A percentile compares a stretch with the other conserved stretches of the same genome.
These are phyloP conservation scores for Portevinia maculata DNA, from an alignment of 2,888 invertebrate genomes.

Conservation along the genomic window DNA sequence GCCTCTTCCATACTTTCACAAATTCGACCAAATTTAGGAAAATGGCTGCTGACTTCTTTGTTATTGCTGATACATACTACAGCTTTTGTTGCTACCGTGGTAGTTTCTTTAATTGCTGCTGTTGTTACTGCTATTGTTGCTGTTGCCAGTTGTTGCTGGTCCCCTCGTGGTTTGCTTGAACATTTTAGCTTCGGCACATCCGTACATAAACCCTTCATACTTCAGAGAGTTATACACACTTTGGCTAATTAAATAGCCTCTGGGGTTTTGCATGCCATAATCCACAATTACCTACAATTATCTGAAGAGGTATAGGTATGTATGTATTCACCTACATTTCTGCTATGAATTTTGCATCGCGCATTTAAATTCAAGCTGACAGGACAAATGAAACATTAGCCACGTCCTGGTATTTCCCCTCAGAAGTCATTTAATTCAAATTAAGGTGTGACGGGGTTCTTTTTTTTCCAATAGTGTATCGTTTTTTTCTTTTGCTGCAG, in stretches of 20 bases:
- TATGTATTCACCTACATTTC: not conserved
- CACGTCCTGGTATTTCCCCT: not conserved
- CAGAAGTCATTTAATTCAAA: conserved; percentile 19
- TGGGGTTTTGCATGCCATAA: not conserved
- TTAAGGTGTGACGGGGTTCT: not conserved
- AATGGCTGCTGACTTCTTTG: no score
- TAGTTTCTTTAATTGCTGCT: no score
- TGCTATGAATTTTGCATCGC: not conserved
- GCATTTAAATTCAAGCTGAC: not conserved
- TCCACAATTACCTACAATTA: not conserved
- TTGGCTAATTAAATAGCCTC: not conserved
- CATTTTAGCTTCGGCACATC: no score
- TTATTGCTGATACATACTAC: no score
- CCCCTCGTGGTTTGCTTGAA: no score
- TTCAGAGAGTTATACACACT: not conserved
- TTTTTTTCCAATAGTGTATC: not conserved
- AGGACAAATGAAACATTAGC: not conserved
- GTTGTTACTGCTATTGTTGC: no score
- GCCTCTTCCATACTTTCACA: no score
- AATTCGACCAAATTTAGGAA: no score
- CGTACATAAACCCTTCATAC: no score
- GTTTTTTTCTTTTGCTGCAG: no score
- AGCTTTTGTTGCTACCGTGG: no score
- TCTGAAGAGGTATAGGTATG: not conserved
- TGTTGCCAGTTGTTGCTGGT: no score